Evolutionary conservation across 1,140 invertebrate genomes (phyloP), one percentile per base, ranked within the genome.

Genomic region (Stegodyphus mimosarum): DNA sequence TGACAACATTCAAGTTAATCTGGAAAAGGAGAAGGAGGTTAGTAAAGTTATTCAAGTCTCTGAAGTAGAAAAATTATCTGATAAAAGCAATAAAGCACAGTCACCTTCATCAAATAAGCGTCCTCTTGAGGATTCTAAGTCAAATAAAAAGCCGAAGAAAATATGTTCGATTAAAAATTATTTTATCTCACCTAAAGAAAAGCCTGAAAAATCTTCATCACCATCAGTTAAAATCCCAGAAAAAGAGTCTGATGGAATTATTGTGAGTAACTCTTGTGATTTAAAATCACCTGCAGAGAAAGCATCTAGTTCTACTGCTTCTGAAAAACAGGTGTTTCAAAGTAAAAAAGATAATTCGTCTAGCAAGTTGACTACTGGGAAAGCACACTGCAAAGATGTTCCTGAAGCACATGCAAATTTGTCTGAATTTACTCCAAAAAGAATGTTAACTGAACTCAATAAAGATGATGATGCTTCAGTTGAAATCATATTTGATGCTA

Each of bases 171-270:
- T 84, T 55, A 76, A 84, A 50, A 84, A 70, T 4, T 84, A 75
- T 18, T 84, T 84, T 51, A 60, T 17, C 9, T 76, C 81, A 52
- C 81, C 81, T 4, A 84, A 84, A 84, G 18, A 51, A 9, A 71
- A 49, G 60, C 55, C 71, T 15, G 15, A 13, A 9, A 33, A 7
- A 33, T 10, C 7, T 50, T 7, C 71, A 18, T 51, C 11, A 60
- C 33, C 49, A 49, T 4, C 69, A 6, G 70, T 11, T 5, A 71
- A 5, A 15, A 11, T 33, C 7, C 3, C 5, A 33, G 18, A 13
- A 49, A 50, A 71, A 71, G 33, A 33, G 33, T 33, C 33, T 33
- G 33, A 33, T 33, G 33, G 3, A 33, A 33, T 33, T 33, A 33
- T 33, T 33, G 33, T 33, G 33, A 33, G 33, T 33, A 33, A 3